Conservation (phyloP, 2,113 vertebrate genomes). For the Poeciliopsis retropinna region DNA sequence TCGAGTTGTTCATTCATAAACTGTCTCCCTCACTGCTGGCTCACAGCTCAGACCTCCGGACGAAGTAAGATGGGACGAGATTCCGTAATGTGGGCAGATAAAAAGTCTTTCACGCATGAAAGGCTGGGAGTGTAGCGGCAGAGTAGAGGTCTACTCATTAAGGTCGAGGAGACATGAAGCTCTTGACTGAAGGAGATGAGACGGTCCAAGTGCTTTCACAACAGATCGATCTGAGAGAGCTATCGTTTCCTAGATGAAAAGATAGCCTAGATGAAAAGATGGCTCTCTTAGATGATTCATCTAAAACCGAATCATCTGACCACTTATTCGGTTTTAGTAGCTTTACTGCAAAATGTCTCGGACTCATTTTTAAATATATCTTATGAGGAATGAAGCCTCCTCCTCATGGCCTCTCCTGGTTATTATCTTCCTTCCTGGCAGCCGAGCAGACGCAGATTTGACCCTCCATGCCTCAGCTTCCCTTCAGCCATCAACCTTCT, state of each 20-base stretch:
- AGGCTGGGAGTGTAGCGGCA: slow-evolving; percentile 14
- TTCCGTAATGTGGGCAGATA: slow-evolving; percentile 51
- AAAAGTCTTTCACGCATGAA: slow-evolving; percentile 34
- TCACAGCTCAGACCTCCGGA: slow-evolving; percentile 37
- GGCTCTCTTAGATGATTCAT: no score
- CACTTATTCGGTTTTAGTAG: slow-evolving; percentile 25
- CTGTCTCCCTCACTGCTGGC: slow-evolving; percentile 34
- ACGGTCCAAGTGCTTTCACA: slow-evolving; percentile 28
- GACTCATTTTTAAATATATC: neutral
- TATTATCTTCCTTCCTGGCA: neutral
- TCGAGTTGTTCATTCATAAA: slow-evolving; percentile 63
- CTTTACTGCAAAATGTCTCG: neutral
- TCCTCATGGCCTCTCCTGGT: no score
- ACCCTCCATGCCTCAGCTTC: slow-evolving; percentile 40
- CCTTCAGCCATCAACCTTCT: slow-evolving; percentile 25
- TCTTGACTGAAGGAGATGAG: slow-evolving; percentile 14
- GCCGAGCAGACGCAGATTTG: slow-evolving; percentile 20
- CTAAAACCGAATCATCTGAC: neutral
- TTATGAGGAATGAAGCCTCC: neutral
- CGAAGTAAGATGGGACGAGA: slow-evolving; percentile 39
- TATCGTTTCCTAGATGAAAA: slow-evolving; percentile 24
- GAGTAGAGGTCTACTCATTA: slow-evolving; percentile 31
- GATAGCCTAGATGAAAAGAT: neutral
- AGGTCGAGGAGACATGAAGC: slow-evolving; percentile 28
- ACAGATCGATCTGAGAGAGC: slow-evolving; percentile 53